These are phyloP conservation scores for Hypothenemus hampei DNA, from an alignment of 1,140 invertebrate species.

Conservation along the genomic window DNA sequence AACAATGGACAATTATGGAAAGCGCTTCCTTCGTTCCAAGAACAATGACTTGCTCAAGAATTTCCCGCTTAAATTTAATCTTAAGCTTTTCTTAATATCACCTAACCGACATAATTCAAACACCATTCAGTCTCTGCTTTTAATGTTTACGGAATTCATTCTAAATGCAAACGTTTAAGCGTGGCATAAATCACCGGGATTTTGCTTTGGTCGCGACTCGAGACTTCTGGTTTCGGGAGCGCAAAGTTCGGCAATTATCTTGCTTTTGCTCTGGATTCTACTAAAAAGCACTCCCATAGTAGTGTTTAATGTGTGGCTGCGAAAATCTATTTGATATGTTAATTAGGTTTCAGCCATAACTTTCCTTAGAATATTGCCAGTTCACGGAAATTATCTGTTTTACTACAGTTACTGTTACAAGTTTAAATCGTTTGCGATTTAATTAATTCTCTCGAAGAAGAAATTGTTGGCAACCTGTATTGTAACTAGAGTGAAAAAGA, in stretches of 20 bases:
- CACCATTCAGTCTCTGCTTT: slow-evolving; percentile 19
- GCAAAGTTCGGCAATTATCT: slow-evolving; percentile 23
- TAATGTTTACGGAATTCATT: slow-evolving; percentile 24
- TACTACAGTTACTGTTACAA: too few relatives aligned
- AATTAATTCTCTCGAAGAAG: too few relatives aligned
- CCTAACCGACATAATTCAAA: slow-evolving; percentile 24
- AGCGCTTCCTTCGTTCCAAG: slow-evolving; percentile 4
- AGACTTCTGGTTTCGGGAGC: slow-evolving; percentile 9
- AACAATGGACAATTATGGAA: slow-evolving; percentile 22
- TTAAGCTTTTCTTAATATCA: slow-evolving; percentile 16
- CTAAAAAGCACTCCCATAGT: slow-evolving; percentile 3
- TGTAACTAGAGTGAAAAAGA: too few relatives aligned
- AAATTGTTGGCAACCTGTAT: too few relatives aligned
- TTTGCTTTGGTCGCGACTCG: slow-evolving; percentile 12
- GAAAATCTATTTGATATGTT: slow-evolving; percentile 12
- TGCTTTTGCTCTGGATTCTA: slow-evolving; percentile 3
- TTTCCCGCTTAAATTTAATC: slow-evolving; percentile 16
- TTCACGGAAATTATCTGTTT: too few relatives aligned
- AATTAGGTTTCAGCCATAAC: slow-evolving; percentile 2
- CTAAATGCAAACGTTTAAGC: slow-evolving; percentile 22
- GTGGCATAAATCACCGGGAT: slow-evolving; percentile 19
- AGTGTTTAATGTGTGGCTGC: slow-evolving; percentile 4
- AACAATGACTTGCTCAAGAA: slow-evolving; percentile 13
- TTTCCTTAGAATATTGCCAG: too few relatives aligned
- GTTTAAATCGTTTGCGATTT: too few relatives aligned